Evolutionary conservation across 2,113 vertebrate species (phyloP).

Genomic region (Rhinogobius similis): DNA sequence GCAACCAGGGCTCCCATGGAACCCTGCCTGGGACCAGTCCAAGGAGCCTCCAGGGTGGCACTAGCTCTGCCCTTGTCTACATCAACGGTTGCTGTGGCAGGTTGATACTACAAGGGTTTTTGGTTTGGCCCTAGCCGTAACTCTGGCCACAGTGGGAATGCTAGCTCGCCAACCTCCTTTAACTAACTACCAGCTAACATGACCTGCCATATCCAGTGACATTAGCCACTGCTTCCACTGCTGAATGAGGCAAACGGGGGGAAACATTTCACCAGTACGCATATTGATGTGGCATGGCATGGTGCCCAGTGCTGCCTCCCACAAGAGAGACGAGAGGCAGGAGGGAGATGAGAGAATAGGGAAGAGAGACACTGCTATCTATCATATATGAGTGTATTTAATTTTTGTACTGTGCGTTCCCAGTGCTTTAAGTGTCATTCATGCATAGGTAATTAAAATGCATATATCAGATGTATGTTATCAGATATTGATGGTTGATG

Average conservation of each 20-base stretch:
- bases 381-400: conserved; percentile 69
- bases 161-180: conserved; percentile 50
- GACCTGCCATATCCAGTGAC: conserved; percentile 59
- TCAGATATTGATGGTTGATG: background rate
- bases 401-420: conserved; percentile 53
- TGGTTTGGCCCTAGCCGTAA: conserved; percentile 23
- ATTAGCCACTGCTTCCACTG: conserved; percentile 47
- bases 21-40: conserved; percentile 77
- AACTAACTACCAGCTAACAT: conserved; percentile 60
- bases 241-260: conserved; percentile 39
- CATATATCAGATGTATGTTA: background rate
- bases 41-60: conserved; percentile 74
- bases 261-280: conserved; percentile 67
- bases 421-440: conserved; percentile 23
- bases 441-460: background rate
- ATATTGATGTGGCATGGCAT: conserved; percentile 79
- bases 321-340: conserved; percentile 57
- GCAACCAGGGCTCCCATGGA: conserved; percentile 77
- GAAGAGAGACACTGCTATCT: conserved; percentile 52
- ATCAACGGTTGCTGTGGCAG: conserved; percentile 46
- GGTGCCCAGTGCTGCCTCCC: conserved; percentile 75
- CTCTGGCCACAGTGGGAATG: conserved; percentile 33
- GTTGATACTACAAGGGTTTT: conserved; percentile 45
- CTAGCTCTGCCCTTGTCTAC: conserved; percentile 62
- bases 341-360: conserved; percentile 52